These are phyloP conservation scores for Euphonia xanthogaster DNA, from an alignment of 2,797 vertebrate species.

Conservation along the genomic window DNA sequence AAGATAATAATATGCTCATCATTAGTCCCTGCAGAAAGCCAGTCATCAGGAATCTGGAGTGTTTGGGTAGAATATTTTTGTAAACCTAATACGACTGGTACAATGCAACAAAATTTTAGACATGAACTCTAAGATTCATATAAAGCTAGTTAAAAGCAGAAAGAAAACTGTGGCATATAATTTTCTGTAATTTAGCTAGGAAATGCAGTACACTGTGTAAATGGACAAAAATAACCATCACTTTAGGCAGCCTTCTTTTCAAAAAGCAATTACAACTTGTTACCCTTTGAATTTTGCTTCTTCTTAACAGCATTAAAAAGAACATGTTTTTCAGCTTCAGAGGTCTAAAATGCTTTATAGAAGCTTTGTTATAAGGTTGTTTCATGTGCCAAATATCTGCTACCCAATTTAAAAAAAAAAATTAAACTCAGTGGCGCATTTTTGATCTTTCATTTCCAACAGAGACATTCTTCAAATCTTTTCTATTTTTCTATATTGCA, in stretches of 20 bases:
- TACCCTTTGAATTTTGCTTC: constrained; percentile 40
- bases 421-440: background rate
- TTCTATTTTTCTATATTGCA: background rate
- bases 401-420: background rate
- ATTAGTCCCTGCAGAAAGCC: background rate
- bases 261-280: constrained; percentile 27
- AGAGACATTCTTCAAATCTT: constrained; percentile 5
- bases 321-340: constrained; percentile 1
- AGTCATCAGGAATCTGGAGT: constrained; percentile 6
- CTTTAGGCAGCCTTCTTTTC: constrained; percentile 28
- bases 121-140: background rate
- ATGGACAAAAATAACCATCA: constrained; percentile 46
- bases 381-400: background rate
- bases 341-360: constrained; percentile 26
- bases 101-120: background rate
- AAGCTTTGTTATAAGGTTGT: background rate
- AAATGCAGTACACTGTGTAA: constrained; percentile 11
- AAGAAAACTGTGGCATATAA: background rate
- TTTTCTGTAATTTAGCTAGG: constrained; percentile 46
- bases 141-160: background rate
- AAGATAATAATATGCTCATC: background rate
- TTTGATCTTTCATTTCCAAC: constrained; percentile 32
- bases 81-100: background rate
- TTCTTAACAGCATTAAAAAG: constrained; percentile 4
- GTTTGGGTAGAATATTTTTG: constrained; percentile 1